Conservation (phyloP, 2,797 vertebrate genomes). For the Buphagus erythrorhynchus region DNA sequence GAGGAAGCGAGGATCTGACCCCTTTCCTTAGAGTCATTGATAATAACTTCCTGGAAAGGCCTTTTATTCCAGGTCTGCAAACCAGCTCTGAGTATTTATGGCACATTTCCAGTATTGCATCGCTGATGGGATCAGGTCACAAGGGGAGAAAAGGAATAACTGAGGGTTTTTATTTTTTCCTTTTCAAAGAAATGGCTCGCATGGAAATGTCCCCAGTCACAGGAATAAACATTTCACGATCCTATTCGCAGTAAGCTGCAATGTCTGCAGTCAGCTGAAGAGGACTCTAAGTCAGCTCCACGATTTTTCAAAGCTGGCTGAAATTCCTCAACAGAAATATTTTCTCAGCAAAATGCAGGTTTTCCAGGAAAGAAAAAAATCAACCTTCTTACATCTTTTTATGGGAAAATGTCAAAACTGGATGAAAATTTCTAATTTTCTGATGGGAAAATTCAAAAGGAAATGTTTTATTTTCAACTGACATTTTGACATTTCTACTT, state of each 20-base stretch:
- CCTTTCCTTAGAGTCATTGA: constrained; percentile 71
- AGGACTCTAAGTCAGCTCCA: background rate
- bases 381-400: constrained; percentile 29
- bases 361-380: constrained; percentile 24
- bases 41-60: constrained; percentile 74
- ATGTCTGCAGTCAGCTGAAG: constrained; percentile 1
- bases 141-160: constrained; percentile 7
- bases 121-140: constrained; percentile 46
- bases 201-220: background rate
- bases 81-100: constrained; percentile 51
- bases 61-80: constrained; percentile 60
- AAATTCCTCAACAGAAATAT: constrained; percentile 50
- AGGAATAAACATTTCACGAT: background rate
- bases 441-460: constrained; percentile 61
- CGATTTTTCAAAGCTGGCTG: constrained; percentile 5
- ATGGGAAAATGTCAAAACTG: constrained; percentile 47
- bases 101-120: constrained; percentile 41
- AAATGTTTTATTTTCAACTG: constrained; percentile 64
- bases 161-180: background rate
- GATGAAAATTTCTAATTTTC: constrained; percentile 69
- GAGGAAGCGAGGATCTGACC: constrained; percentile 64
- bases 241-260: background rate
- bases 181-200: constrained; percentile 9
- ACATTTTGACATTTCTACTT: constrained; percentile 70
- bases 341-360: constrained; percentile 26